Base-by-base conservation (phyloP, 2,113 vertebrate species). In the Sylvicapra grimmia region DNA sequence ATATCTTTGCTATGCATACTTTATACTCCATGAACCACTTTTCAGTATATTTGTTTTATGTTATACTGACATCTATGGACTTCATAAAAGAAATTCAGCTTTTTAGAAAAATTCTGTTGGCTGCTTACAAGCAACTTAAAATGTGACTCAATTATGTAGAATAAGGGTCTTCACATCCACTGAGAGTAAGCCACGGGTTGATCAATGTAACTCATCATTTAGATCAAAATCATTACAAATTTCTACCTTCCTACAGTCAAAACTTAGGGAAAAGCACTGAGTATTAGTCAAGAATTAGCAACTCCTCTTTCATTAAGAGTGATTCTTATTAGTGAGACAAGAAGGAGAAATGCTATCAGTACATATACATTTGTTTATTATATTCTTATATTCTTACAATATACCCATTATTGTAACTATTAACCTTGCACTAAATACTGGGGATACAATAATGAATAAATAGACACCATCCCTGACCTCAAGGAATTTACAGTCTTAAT, bases 31-130 rank as follows among this genome's bases (percentile, higher is more conserved):
- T 75, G n/a, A 12, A 97, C 19, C 65, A 80, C n/a, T 56, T 92
- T 92, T 92, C 65, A 89, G n/a, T 86, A 33, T 93, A 95, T 97
- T 97, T 97, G 31, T 95, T 97, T 93, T 97, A 97, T 96, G 97
- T 97, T 98, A 98, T 97, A 98, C 96, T 98, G 98, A 98, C 98
- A 98, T 98, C 98, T 98, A 98, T 98, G 82, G 98, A 98, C 98
- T 94, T 83, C 8, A 15, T 94, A 97, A 93, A 51, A 98, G 96
- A 98, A 98, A 97, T 98, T 98, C 98, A 98, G 88, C 72, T 83
- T 90, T 95, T 96, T 68, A 90, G 59, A 97, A 96, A 94, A 96
- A 88, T 88, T 94, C 2, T 96, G 29, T 88, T 84, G 23, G 15
- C 14, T 95, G 27, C 12, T 92, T 93, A 77, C 63, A 80, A 82